phyloP scores from a whole-genome alignment of 2,888 invertebrate species.

The Dicyrtomina minuta region DNA sequence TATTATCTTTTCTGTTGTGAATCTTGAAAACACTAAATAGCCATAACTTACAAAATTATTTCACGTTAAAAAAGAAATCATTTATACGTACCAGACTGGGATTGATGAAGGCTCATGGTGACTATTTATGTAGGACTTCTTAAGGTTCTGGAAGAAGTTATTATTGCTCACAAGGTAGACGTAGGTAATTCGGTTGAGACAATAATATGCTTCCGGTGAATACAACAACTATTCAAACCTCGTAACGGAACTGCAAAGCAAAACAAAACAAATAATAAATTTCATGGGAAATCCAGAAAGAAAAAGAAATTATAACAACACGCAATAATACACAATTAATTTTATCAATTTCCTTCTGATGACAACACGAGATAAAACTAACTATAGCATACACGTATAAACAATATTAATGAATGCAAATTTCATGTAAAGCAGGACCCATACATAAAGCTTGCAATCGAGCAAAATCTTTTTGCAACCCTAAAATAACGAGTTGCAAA shows the following conservation, averaged over 20 bases:
- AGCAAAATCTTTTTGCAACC: too few species aligned
- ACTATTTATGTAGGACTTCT: conserved; percentile 3
- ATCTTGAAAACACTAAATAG: neutral
- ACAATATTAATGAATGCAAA: too few species aligned
- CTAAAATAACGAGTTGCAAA: too few species aligned
- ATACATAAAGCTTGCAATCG: too few species aligned
- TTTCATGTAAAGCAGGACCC: too few species aligned
- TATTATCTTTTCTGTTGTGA: neutral
- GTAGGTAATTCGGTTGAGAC: too few species aligned
- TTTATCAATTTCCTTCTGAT: too few species aligned
- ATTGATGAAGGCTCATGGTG: conserved; percentile 34
- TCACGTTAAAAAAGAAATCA: neutral
- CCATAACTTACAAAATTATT: neutral
- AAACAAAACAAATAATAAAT: too few species aligned
- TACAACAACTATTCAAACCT: too few species aligned
- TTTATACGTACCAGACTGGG: conserved; percentile 21
- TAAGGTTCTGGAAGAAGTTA: conserved; percentile 14
- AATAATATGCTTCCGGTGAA: neutral
- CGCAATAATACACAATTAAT: neutral
- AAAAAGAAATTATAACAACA: neutral
- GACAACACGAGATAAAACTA: too few species aligned
- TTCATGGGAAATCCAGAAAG: neutral
- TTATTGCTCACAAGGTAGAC: neutral
- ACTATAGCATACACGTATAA: too few species aligned
- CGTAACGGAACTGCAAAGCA: too few species aligned